phyloP scores from a whole-genome alignment of 2,113 vertebrate species.

The Pelobates fuscus region DNA sequence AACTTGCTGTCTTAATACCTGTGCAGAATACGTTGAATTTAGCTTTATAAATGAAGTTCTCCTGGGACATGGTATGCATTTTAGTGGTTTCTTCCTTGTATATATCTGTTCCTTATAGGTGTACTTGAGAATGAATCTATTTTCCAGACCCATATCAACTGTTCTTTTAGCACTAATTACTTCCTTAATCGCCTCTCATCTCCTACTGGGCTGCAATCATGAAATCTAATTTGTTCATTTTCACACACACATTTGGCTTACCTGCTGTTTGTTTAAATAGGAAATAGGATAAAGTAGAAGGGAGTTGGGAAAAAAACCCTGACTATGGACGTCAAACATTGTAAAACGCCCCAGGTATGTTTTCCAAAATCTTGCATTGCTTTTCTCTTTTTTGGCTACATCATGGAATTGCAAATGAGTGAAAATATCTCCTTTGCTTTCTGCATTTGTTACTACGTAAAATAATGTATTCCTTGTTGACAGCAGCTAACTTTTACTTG shows the following conservation, averaged over 20 bases:
- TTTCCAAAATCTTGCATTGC: background rate
- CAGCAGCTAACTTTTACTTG: too few species aligned
- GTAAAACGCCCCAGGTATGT: background rate
- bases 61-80: background rate
- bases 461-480: background rate
- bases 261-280: slow-evolving; percentile 29
- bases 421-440: background rate
- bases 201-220: slow-evolving; percentile 38
- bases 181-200: slow-evolving; percentile 17
- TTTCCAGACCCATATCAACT: slow-evolving; percentile 2
- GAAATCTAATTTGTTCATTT: slow-evolving; percentile 35
- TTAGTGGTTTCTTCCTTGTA: background rate
- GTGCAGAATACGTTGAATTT: background rate
- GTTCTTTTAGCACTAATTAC: slow-evolving; percentile 25
- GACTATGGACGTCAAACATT: background rate
- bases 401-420: background rate
- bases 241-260: slow-evolving; percentile 11
- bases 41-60: background rate
- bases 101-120: slow-evolving; percentile 3
- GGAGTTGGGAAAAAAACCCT: too few species aligned
- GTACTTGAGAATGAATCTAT: background rate
- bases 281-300: background rate
- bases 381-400: slow-evolving; percentile 1
- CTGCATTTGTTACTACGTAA: background rate
- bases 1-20: too few species aligned